Percentiles rank a stretch among this genome's conserved stretches.
These are phyloP conservation scores for Hedya salicella DNA, from an alignment of 2,888 invertebrate species.

Conservation along the genomic window DNA sequence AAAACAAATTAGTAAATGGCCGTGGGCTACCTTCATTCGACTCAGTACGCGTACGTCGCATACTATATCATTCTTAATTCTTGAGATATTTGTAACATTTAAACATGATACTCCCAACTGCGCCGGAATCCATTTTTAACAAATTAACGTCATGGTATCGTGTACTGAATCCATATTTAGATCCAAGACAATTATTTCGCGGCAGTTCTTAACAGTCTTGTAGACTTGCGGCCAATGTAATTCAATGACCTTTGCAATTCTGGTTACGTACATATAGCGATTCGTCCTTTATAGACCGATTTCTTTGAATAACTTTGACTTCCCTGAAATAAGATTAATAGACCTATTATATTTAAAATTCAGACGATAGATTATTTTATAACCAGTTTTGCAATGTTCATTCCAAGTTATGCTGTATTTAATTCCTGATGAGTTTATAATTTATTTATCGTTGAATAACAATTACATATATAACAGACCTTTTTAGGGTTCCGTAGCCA, in stretches of 20 bases:
- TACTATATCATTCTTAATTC: not conserved
- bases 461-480: not conserved
- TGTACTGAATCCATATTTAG: slow-evolving; percentile 8
- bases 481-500: too few relatives aligned
- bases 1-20: too few relatives aligned
- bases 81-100: not conserved
- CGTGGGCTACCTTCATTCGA: too few relatives aligned
- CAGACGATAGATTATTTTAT: not conserved
- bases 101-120: not conserved
- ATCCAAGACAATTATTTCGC: slow-evolving; percentile 6
- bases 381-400: not conserved
- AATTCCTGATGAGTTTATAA: not conserved
- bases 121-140: slow-evolving; percentile 9
- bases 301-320: slow-evolving; percentile 3
- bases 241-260: slow-evolving; percentile 30
- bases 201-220: slow-evolving; percentile 21
- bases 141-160: slow-evolving; percentile 4
- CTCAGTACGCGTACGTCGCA: too few relatives aligned
- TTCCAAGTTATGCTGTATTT: not conserved
- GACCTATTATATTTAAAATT: not conserved
- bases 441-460: not conserved
- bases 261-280: slow-evolving; percentile 3
- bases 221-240: slow-evolving; percentile 9
- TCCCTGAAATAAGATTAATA: not conserved
- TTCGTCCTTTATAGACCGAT: not conserved